Conservation (phyloP, 2,113 vertebrate species). For the Hypanus sabinus region DNA sequence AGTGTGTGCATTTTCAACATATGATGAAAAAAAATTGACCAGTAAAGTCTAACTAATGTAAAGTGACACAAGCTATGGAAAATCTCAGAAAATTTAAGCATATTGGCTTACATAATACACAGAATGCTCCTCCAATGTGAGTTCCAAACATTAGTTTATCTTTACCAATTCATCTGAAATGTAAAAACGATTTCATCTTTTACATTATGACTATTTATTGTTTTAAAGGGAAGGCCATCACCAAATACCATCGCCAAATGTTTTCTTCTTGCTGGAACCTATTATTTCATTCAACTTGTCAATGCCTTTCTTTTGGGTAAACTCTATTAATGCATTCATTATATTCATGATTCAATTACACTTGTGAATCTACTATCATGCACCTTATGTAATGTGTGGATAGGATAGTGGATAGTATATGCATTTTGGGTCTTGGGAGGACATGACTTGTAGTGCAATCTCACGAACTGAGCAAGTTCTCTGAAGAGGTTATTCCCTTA, state of each 20-base stretch:
- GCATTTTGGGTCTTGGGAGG: not conserved
- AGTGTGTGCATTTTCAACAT: constrained; percentile 31
- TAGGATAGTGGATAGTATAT: too few species aligned
- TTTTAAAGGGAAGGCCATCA: not conserved
- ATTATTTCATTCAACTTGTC: not conserved
- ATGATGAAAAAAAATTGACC: not conserved
- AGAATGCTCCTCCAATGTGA: not conserved
- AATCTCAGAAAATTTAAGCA: not conserved
- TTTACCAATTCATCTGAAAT: not conserved
- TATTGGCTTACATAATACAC: not conserved
- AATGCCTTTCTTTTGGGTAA: not conserved
- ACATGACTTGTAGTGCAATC: too few species aligned
- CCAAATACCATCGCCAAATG: not conserved
- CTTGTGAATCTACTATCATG: not conserved
- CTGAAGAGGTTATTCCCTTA: too few species aligned
- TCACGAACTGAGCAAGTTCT: too few species aligned
- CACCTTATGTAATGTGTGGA: not conserved
- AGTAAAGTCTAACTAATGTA: constrained; percentile 15
- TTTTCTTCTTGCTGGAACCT: not conserved
- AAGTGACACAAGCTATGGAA: not conserved
- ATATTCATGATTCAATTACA: not conserved
- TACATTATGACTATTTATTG: not conserved
- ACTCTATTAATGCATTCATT: not conserved
- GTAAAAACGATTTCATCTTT: not conserved
- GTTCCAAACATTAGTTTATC: not conserved